Percentiles rank a stretch among this genome's conserved stretches.
phyloP scores from a whole-genome alignment of 2,888 invertebrate species.

The Eugnorisma glareosa region DNA sequence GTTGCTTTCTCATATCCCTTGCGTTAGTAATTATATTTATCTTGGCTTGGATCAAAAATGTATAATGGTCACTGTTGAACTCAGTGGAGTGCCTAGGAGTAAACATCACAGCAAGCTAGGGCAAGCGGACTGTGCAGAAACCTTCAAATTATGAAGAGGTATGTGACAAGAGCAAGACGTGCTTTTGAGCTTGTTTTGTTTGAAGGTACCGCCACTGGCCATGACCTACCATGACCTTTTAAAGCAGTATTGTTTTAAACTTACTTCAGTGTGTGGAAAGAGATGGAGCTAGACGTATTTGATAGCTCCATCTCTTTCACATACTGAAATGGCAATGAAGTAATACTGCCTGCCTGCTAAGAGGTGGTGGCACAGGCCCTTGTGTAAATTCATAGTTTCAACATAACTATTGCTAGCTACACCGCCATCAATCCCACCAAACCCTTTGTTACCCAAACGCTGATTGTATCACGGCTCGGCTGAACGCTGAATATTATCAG shows the following conservation, averaged over 20 bases:
- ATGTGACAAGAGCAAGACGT: too few relatives aligned
- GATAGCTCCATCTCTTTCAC: not conserved
- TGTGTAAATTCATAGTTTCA: not conserved
- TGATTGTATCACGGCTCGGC: slow-evolving; percentile 67
- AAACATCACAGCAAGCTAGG: too few relatives aligned
- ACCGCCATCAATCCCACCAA: slow-evolving; percentile 42
- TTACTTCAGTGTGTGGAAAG: not conserved
- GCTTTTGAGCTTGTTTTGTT: too few relatives aligned
- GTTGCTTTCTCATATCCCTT: not conserved
- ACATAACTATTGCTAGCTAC: not conserved
- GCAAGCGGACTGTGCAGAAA: too few relatives aligned
- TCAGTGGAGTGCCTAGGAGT: too few relatives aligned
- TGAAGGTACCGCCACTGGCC: not conserved
- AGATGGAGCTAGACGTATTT: not conserved
- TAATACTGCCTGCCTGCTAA: too few relatives aligned
- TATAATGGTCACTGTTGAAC: too few relatives aligned
- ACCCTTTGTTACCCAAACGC: slow-evolving; percentile 60
- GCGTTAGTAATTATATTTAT: not conserved
- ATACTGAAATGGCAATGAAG: not conserved
- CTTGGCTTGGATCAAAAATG: not conserved
- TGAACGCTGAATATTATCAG: slow-evolving; percentile 70
- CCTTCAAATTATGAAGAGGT: too few relatives aligned
- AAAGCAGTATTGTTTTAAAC: not conserved
- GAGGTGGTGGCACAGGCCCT: not conserved
- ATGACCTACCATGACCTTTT: not conserved